Evolutionary conservation across 2,797 vertebrate species (phyloP), one percentile per base, ranked within the genome.

Genomic region (Notamacropus eugenii): DNA sequence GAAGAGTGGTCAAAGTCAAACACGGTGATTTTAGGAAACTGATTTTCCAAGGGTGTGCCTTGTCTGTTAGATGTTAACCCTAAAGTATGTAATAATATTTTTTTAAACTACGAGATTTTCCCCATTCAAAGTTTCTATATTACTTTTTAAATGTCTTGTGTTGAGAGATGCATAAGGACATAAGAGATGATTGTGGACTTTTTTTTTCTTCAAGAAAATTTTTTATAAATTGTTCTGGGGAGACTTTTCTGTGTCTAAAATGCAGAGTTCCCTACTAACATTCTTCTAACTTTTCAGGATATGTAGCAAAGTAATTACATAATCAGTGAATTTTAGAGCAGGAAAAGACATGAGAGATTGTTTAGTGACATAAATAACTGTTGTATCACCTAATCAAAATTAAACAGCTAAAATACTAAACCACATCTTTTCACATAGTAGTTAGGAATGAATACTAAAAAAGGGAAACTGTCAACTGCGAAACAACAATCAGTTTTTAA

Each of bases 401-500:
- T 67, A 74, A 74, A 40, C 9, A 74, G 67, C n/a, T 40, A 16
- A 74, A 74, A 74, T 74, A 40, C 16, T 40, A 22, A 22, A 67
- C 34, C 62, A 67, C 12, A 67, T 46, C 29, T 95, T 92, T 91
- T 57, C 40, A 67, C 0, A 90, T 2, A 93, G 31, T 90, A 93
- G 93, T 52, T 87, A 95, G 56, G 3, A 95, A 91, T 14, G 96
- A 90, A 27, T 9, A 50, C 54, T 91, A 57, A 50, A 90, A 96
- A 55, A 90, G 31, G 59, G 57, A 91, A 62, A 94, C 11, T 62
- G 93, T 91, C 55, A 74, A 34, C 22, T 27, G 91, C 54, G 93
- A 93, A 90, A 0, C 56, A 6, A 94, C 46, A 3, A 94, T 29
- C 90, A 58, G 34, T 59, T 90, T 50, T 94, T 90, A 92, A 95